phyloP scores from a whole-genome alignment of 92 coral and sea anemone genomes.

The Epizoanthus scotinus region DNA sequence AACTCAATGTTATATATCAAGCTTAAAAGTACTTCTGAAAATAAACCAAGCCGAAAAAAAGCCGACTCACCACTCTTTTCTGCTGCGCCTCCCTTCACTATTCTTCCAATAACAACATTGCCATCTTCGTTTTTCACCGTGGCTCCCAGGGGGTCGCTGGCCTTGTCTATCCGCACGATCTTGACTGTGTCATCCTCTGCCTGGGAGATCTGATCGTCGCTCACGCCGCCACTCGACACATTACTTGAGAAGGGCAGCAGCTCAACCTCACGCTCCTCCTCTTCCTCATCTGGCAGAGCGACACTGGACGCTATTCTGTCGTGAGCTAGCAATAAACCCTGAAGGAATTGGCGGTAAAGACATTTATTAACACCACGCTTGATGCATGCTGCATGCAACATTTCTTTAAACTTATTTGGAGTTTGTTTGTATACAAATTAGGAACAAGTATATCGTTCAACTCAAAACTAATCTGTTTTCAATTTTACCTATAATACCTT shows the following conservation, averaged over 20 bases:
- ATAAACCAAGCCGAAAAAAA: too few relatives aligned
- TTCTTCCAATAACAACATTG: constrained; percentile 94
- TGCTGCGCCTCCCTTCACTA: constrained; percentile 96
- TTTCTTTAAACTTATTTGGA: too few relatives aligned
- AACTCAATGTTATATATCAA: too few relatives aligned
- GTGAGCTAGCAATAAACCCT: constrained; percentile 91
- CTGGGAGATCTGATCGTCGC: constrained; percentile 76
- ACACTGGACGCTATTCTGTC: constrained; percentile 95
- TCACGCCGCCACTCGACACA: constrained; percentile 42
- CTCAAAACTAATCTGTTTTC: too few relatives aligned
- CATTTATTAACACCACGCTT: too few relatives aligned
- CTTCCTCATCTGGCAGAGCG: constrained; percentile 87
- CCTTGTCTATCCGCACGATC: constrained; percentile 92
- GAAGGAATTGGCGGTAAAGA: neutral
- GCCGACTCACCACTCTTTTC: constrained; percentile 96
- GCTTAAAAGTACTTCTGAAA: too few relatives aligned
- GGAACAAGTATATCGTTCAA: neutral
- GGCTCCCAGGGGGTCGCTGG: constrained; percentile 94
- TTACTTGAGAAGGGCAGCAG: constrained; percentile 56
- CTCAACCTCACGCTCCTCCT: constrained; percentile 45
- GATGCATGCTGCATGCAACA: too few relatives aligned
- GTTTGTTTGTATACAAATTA: neutral
- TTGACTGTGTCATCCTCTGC: constrained; percentile 91
- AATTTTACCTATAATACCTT: too few relatives aligned
- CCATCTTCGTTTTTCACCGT: constrained; percentile 96